Base-by-base conservation (phyloP, 2,888 invertebrate genomes). In the Salpingus planirostris region DNA sequence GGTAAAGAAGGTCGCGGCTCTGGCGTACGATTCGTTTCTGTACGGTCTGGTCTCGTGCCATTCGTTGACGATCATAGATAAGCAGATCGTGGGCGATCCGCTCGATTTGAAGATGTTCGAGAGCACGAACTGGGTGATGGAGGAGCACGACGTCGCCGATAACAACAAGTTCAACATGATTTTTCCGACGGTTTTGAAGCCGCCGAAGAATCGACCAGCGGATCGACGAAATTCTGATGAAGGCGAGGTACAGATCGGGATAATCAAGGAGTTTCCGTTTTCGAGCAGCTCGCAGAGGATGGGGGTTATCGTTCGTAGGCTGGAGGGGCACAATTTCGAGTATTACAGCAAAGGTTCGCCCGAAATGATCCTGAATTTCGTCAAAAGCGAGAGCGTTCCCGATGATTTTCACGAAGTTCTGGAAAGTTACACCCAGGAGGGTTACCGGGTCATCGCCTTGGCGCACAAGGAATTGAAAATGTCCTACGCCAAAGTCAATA, bases 61-160 rank as follows among this genome's bases (percentile, higher is more conserved):
- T 64, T 90, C 91, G 2, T 73, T 97, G 27, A 93, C 93, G 0
- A 72, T 91, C 36, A 84, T 98, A 43, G 85, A 92, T 43, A 85
- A 83, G 1, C 77, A 81, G 52, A 68, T 91, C 31, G 81, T 83
- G 23, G 97, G 97, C 0, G 97, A 98, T 66, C 97, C 97, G 0
- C 66, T 98, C 13, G 97, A 98, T 60, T 68, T 97, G 14, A 92
- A 89, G 74, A 93, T 97, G 92, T 97, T 96, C 60, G 87, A 93
- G 50, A 87, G 91, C 0, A 93, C 95, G 0, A 84, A 83, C 13
- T 96, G 95, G 95, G 66, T 70, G 2, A 61, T 93, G 33, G 92
- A 93, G 53, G 92, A 95, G 55, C 85, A 86, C 0, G 83, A 86
- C 28, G 78, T 84, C 3, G 82, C 82, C 0, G 91, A 92, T 49